Conservation (phyloP, 2,888 invertebrate genomes). For the Ophioninae sp. region DNA sequence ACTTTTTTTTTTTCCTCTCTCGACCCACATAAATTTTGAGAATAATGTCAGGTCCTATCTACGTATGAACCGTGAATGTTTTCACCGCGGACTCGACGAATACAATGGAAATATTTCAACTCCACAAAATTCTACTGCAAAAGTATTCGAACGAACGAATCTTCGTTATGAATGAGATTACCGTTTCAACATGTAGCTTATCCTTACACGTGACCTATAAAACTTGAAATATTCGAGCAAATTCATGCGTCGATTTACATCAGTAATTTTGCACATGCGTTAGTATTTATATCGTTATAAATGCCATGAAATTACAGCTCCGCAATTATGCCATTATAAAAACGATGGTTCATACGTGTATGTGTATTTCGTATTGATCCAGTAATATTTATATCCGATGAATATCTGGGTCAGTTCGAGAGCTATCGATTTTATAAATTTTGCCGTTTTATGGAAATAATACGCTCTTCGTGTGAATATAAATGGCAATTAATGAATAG, state of each 20-base stretch:
- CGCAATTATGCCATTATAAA: too few relatives aligned
- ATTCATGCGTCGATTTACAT: background rate
- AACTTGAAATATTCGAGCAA: background rate
- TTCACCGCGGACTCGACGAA: slow-evolving; percentile 19
- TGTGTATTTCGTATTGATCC: background rate
- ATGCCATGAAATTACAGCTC: background rate
- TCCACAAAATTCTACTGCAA: slow-evolving; percentile 7
- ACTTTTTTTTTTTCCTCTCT: slow-evolving; percentile 10
- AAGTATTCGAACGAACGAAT: slow-evolving; percentile 51
- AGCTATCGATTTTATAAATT: background rate
- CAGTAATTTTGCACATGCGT: background rate
- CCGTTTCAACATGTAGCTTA: slow-evolving; percentile 4
- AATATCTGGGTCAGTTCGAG: background rate
- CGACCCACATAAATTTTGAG: slow-evolving; percentile 46
- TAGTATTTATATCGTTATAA: background rate
- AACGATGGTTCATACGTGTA: background rate
- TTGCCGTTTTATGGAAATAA: background rate
- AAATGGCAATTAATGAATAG: background rate
- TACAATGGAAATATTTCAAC: slow-evolving; percentile 47
- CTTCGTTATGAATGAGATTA: slow-evolving; percentile 45
- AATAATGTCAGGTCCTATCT: slow-evolving; percentile 25
- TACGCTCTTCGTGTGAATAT: background rate
- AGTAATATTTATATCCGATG: background rate
- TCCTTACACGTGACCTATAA: background rate
- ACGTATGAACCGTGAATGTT: slow-evolving; percentile 20